phyloP scores from a whole-genome alignment of 2,113 vertebrate genomes.

The Nanorana parkeri region DNA sequence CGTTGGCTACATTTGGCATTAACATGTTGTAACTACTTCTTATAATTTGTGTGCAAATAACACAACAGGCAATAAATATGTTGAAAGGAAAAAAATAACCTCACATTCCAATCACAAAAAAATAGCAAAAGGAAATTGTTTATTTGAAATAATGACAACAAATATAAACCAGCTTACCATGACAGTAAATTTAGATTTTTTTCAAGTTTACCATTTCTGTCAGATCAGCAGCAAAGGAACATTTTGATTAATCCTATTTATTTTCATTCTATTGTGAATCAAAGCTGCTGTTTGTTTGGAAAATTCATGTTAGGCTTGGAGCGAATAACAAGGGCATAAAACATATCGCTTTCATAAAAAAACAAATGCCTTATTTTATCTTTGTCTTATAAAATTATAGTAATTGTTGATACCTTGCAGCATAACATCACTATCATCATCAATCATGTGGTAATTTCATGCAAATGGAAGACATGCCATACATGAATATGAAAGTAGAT shows the following conservation, averaged over 20 bases:
- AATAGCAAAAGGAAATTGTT: conserved; percentile 33
- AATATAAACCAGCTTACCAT: conserved; percentile 35
- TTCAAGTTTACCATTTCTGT: conserved; percentile 4
- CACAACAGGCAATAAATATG: background rate
- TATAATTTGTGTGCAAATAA: background rate
- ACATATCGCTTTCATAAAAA: conserved; percentile 31
- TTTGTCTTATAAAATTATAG: conserved; percentile 53
- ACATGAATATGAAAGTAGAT: conserved; percentile 37
- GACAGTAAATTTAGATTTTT: conserved; percentile 24
- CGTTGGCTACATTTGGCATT: background rate
- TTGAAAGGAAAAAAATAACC: background rate
- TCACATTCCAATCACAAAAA: conserved; percentile 2
- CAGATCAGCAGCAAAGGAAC: conserved; percentile 43
- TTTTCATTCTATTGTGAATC: conserved; percentile 49
- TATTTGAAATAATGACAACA: conserved; percentile 31
- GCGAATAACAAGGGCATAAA: conserved; percentile 51
- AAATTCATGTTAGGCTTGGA: conserved; percentile 49
- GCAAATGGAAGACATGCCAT: conserved; percentile 46
- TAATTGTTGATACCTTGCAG: conserved; percentile 54
- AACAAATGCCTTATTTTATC: conserved; percentile 50
- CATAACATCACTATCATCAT: conserved; percentile 53
- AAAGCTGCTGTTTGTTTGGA: conserved; percentile 34
- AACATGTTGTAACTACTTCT: background rate
- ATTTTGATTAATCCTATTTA: conserved; percentile 53
- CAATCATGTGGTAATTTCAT: conserved; percentile 53